Evolutionary conservation across 2,113 vertebrate species (phyloP).

Genomic region (Machaerirhynchus nigripectus): DNA sequence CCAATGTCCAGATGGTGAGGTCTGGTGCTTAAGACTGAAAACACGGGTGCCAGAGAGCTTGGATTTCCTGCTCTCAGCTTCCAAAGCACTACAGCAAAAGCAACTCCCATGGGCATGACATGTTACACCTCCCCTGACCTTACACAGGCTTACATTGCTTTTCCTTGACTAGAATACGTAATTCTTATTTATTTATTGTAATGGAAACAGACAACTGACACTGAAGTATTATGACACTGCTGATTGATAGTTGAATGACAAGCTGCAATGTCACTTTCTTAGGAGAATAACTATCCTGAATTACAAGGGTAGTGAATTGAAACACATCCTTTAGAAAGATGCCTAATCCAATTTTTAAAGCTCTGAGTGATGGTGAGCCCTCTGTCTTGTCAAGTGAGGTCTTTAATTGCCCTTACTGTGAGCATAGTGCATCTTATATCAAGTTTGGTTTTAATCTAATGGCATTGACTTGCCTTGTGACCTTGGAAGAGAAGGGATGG

Average conservation of each 20-base stretch:
- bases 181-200: constrained; percentile 58
- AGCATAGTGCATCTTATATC: background rate
- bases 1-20: background rate
- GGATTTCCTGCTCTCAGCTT: background rate
- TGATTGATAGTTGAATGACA: constrained; percentile 45
- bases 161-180: constrained; percentile 5
- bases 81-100: background rate
- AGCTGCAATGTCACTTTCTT: constrained; percentile 42
- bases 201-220: constrained; percentile 3
- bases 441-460: constrained; percentile 3
- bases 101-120: background rate
- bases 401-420: constrained; percentile 40
- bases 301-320: constrained; percentile 45
- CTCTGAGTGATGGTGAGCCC: background rate
- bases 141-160: background rate
- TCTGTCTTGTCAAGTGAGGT: background rate
- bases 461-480: background rate
- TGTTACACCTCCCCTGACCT: background rate
- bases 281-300: background rate
- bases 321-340: constrained; percentile 35
- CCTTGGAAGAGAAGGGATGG: constrained; percentile 30
- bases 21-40: background rate
- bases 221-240: constrained; percentile 30
- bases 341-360: constrained; percentile 48
- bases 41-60: background rate